These are phyloP conservation scores for Heliconius hortense DNA, from an alignment of 2,888 invertebrate genomes.

Conservation along the genomic window DNA sequence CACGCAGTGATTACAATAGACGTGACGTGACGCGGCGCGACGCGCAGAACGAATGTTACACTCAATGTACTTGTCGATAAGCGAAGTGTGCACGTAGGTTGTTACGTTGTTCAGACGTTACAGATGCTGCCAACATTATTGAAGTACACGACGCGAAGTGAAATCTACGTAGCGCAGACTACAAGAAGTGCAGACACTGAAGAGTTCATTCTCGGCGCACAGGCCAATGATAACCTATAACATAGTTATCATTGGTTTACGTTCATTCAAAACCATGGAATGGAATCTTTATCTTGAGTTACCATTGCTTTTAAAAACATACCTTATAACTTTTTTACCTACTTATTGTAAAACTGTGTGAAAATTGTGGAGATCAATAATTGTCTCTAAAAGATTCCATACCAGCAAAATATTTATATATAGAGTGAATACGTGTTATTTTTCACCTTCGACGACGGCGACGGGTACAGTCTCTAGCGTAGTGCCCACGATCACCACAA, in stretches of 20 bases:
- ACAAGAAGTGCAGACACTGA: conserved; percentile 82
- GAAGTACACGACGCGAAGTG: conserved; percentile 78
- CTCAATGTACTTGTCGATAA: conserved; percentile 75
- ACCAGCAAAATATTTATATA: conserved; percentile 48
- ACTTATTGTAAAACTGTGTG: neutral
- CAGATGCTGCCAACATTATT: conserved; percentile 75
- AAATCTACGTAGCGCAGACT: conserved; percentile 82
- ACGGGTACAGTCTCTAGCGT: conserved; percentile 93
- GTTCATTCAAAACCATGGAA: conserved; percentile 66
- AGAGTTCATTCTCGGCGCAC: conserved; percentile 81
- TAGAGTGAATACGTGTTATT: conserved; percentile 34
- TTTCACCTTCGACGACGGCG: conserved; percentile 83
- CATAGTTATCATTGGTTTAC: conserved; percentile 82
- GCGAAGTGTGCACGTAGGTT: conserved; percentile 76
- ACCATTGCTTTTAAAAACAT: neutral
- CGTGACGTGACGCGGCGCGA: conserved; percentile 71
- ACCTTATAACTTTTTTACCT: conserved; percentile 1
- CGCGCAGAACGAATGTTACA: conserved; percentile 73
- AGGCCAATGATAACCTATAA: conserved; percentile 83
- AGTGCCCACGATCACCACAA: conserved; percentile 96
- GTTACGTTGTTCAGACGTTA: conserved; percentile 79
- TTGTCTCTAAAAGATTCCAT: conserved; percentile 60
- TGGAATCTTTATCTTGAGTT: conserved; percentile 62
- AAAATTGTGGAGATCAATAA: conserved; percentile 5
- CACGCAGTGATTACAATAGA: conserved; percentile 80